Percentiles rank a stretch among this genome's conserved stretches.
Conservation (phyloP, 2,888 invertebrate genomes). For the Steromphala cineraria region DNA sequence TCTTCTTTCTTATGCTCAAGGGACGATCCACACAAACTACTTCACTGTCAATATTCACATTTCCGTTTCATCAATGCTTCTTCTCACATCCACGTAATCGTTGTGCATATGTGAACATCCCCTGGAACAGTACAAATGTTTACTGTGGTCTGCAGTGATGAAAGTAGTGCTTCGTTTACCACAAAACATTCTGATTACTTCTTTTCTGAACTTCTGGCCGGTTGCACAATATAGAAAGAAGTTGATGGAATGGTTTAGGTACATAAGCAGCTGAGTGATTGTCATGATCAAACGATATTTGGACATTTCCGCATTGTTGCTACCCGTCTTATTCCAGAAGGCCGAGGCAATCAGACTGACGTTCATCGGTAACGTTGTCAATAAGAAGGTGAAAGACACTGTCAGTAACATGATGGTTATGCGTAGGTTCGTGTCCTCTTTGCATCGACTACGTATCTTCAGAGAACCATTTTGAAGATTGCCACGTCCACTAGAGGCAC, state of each 20-base stretch:
- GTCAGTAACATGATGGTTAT: background rate
- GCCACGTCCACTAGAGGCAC: background rate
- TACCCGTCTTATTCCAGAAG: conserved; percentile 43
- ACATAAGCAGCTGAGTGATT: conserved; percentile 69
- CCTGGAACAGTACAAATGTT: conserved; percentile 61
- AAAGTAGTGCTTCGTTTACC: conserved; percentile 40
- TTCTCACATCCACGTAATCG: conserved; percentile 18
- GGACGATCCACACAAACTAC: no score
- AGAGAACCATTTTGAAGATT: background rate
- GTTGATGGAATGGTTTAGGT: conserved; percentile 71
- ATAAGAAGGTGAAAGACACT: conserved; percentile 69
- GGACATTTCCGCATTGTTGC: conserved; percentile 40
- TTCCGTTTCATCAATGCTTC: background rate
- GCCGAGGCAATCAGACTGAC: conserved; percentile 46
- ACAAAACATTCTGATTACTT: conserved; percentile 53
- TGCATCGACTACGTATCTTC: background rate
- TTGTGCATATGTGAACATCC: conserved; percentile 29
- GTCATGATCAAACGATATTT: conserved; percentile 55
- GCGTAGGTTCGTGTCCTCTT: background rate
- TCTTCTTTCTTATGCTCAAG: no score
- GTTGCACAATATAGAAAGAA: conserved; percentile 68
- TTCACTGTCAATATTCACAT: background rate
- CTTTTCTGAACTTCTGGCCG: conserved; percentile 63
- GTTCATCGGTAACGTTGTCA: conserved; percentile 71
- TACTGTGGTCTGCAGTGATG: conserved; percentile 55